phyloP scores from a whole-genome alignment of 2,113 vertebrate species.

The Prinia subflava region DNA sequence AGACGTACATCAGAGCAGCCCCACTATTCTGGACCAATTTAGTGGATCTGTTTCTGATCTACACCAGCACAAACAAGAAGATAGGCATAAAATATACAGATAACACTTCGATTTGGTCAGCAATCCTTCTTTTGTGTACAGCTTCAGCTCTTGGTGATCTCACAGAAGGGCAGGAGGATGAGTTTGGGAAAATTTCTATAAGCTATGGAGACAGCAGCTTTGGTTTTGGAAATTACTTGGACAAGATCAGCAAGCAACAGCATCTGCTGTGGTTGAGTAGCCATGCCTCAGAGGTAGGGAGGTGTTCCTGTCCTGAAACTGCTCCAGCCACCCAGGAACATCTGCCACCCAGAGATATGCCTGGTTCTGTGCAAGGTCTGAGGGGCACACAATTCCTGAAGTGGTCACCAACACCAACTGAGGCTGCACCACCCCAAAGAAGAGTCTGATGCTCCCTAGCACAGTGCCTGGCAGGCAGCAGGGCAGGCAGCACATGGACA shows the following conservation, averaged over 20 bases:
- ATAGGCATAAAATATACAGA: background rate
- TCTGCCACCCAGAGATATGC: too few species aligned
- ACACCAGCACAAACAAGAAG: background rate
- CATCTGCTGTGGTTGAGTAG: background rate
- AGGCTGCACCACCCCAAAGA: background rate
- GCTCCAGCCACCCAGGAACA: background rate
- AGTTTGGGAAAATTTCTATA: background rate
- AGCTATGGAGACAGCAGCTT: background rate
- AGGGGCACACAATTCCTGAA: background rate
- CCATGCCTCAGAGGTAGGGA: background rate
- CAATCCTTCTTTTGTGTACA: background rate
- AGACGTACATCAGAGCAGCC: background rate
- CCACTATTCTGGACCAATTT: background rate
- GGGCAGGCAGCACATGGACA: background rate
- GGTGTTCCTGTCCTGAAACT: rapidly evolving
- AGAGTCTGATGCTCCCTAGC: background rate
- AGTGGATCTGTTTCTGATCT: background rate
- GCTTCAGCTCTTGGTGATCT: background rate
- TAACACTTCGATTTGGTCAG: background rate
- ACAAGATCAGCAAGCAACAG: background rate
- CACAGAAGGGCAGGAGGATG: background rate
- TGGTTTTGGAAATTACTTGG: background rate
- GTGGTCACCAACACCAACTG: rapidly evolving
- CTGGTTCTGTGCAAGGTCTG: rapidly evolving
- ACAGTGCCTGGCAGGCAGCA: background rate